phyloP scores from a whole-genome alignment of 2,797 vertebrate species.

The Ara ararauna region DNA sequence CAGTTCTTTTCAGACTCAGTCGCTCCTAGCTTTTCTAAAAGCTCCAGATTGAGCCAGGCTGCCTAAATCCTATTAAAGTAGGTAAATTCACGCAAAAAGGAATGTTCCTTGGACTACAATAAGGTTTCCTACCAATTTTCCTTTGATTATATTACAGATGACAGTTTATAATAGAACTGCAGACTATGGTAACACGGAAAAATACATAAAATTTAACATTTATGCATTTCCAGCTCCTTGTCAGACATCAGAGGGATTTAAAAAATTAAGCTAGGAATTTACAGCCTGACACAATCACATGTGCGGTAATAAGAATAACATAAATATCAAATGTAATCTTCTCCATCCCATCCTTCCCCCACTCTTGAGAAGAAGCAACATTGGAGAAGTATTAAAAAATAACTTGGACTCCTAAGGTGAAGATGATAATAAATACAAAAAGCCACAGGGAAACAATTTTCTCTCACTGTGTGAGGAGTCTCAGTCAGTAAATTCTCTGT shows the following conservation, averaged over 20 bases:
- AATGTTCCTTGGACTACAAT: constrained; percentile 69
- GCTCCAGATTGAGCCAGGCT: constrained; percentile 23
- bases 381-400: constrained; percentile 21
- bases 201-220: constrained; percentile 70
- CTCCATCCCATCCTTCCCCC: neutral
- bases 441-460: neutral
- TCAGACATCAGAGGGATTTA: constrained; percentile 74
- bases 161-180: constrained; percentile 74
- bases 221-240: constrained; percentile 75
- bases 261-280: constrained; percentile 73
- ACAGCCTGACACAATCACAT: constrained; percentile 66
- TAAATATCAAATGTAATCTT: constrained; percentile 43
- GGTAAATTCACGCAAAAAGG: constrained; percentile 62
- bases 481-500: neutral
- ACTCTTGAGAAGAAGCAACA: neutral
- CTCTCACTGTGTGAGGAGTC: neutral
- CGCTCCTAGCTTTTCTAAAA: constrained; percentile 33
- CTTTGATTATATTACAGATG: constrained; percentile 75
- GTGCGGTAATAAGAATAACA: constrained; percentile 48
- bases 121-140: constrained; percentile 70
- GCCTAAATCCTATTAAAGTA: constrained; percentile 54
- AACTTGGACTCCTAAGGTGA: neutral
- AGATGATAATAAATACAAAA: constrained; percentile 7
- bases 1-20: neutral
- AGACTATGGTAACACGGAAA: constrained; percentile 68